A percentile compares a stretch with the other conserved stretches of the same genome.
phyloP scores from a whole-genome alignment of 2,797 vertebrate species.

The Rousettus madagascariensis region DNA sequence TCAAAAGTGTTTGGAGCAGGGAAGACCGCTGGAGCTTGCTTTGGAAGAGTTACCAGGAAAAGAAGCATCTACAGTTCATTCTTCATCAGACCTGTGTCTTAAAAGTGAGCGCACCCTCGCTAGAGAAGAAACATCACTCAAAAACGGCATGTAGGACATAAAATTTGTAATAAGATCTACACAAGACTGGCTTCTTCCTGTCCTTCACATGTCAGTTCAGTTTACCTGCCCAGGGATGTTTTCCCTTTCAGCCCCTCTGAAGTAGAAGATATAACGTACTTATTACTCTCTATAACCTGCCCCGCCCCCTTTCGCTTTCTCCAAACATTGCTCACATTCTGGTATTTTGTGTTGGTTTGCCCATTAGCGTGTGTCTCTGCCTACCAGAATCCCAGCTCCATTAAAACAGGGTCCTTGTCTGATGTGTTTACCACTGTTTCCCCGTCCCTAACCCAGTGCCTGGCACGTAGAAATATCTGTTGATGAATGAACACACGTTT shows the following conservation, averaged over 20 bases:
- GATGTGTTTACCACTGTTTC: not conserved
- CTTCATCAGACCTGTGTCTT: not conserved
- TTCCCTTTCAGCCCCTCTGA: not conserved
- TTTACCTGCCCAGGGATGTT: not conserved
- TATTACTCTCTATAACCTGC: not conserved
- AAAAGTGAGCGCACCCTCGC: not conserved
- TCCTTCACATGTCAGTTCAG: not conserved
- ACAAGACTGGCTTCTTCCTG: not conserved
- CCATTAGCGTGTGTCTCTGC: not conserved
- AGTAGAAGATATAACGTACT: not conserved
- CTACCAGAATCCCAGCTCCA: not conserved
- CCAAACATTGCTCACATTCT: not conserved
- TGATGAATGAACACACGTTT: not conserved
- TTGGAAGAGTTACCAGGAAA: not conserved
- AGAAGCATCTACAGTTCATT: too few relatives aligned
- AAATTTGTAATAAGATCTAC: not conserved
- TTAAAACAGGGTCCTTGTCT: not conserved
- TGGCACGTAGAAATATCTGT: not conserved
- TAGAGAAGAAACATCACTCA: not conserved
- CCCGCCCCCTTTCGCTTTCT: not conserved
- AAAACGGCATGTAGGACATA: not conserved
- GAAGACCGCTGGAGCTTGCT: not conserved
- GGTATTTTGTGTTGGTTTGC: not conserved
- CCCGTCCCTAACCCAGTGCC: not conserved
- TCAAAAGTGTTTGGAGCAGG: not conserved